These are phyloP conservation scores for Tinea semifulvella DNA, from an alignment of 2,888 invertebrate genomes.

Conservation along the genomic window DNA sequence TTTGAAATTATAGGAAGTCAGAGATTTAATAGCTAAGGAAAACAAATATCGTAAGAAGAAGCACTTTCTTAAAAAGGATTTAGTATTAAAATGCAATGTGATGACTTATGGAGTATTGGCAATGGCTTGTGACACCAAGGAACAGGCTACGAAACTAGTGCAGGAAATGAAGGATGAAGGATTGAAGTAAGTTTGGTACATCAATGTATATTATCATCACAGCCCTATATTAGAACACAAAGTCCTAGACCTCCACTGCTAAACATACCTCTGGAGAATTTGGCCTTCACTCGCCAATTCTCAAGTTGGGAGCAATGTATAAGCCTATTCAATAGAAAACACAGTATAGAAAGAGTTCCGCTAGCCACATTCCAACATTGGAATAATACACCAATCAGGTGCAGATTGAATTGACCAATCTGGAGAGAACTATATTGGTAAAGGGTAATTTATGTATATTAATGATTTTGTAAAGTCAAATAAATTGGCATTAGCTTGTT, in stretches of 20 bases:
- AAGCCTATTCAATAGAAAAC: too few species aligned
- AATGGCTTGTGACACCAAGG: slow-evolving; percentile 74
- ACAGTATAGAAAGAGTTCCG: too few species aligned
- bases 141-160: slow-evolving; percentile 72
- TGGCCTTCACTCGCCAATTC: background rate
- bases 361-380: too few species aligned
- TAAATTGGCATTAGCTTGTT: too few species aligned
- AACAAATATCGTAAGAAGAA: slow-evolving; percentile 37
- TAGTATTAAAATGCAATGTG: slow-evolving; percentile 71
- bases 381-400: too few species aligned
- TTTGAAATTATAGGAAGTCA: slow-evolving; percentile 66
- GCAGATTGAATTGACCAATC: too few species aligned
- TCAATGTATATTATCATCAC: too few species aligned
- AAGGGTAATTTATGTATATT: too few species aligned
- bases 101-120: slow-evolving; percentile 89
- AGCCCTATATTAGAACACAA: background rate
- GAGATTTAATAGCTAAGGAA: slow-evolving; percentile 62
- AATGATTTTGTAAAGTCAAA: too few species aligned
- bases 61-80: slow-evolving; percentile 44
- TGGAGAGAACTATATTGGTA: too few species aligned
- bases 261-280: too few species aligned
- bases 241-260: too few species aligned
- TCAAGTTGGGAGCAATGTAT: background rate
- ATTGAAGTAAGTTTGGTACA: slow-evolving; percentile 71
- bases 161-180: slow-evolving; percentile 73